Evolutionary conservation across 2,888 invertebrate species (phyloP), one percentile per base, ranked within the genome.

Genomic region (Keiferia lycopersicella): DNA sequence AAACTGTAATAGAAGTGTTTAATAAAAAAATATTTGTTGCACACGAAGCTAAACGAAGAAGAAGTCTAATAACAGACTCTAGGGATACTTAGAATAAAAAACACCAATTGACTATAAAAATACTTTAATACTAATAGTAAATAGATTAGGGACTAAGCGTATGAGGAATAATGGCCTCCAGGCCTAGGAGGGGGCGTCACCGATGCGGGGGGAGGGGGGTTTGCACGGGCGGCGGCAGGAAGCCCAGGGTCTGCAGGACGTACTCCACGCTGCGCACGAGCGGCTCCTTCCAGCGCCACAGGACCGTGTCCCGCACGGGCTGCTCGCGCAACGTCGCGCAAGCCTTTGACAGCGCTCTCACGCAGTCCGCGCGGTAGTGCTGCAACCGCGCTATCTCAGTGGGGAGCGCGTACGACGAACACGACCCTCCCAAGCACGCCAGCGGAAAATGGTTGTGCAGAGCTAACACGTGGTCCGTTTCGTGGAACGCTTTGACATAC

Each of bases 361-460:
- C 98, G 87, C 98, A 98, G 87, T 98, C 98, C 34, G 96, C 97
- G 66, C 98, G 94, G 90, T 98, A 98, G 87, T 98, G 98, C 84
- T 98, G 97, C 76, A 98, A 92, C 71, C 98, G 96, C 18, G 98
- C 98, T 78, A 96, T 95, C 45, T 92, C 92, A 26, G 96, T 96
- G 70, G 96, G 95, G 70, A 98, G 94, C 64, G 96, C 94, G 88
- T 95, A 97, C 57, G 96, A 96, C 62, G 96, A 96, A 86, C 97
- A 98, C 8, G 94, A 93, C 53, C 96, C 96, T 57, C 97, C 96
- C 48, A 98, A 88, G 80, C 98, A 98, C 66, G 96, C 96, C 72
- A 98, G 88, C 45, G 98, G 98, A 82, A 97, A 98, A 86, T 98
- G 98, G 87, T 98, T 98, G 92, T 98, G 98, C 69, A 98, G 92